Evolutionary conservation across 1,140 invertebrate species (phyloP), one percentile per base, ranked within the genome.

Genomic region (Euura saliciscinereae): DNA sequence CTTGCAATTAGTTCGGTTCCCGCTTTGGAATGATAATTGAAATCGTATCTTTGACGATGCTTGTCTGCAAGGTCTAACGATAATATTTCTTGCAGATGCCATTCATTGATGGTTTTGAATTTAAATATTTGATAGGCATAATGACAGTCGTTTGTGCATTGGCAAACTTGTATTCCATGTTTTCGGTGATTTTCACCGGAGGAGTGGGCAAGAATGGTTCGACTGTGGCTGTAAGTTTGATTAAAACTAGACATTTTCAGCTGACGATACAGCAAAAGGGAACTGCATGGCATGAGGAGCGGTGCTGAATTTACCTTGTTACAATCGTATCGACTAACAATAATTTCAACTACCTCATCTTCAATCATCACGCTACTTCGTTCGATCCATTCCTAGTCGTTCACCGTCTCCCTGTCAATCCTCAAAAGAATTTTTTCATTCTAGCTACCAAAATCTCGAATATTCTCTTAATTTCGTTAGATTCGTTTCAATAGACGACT

Each of bases 201-300:
- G 98, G 98, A 87, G 93, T 96, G 79, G 98, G 98, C 81, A 98
- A 97, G 91, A 99, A 99, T 89, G 97, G 97, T 87, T 95, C 94
- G 78, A 94, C 94, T 80, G 93, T 95, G 85, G 94, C 94, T 88
- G 93, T 95, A 94, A 95, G 94, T 92, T 83, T 77, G 66, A 81
- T 80, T 28, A 28, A 28, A 28, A 82, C 80, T 76, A 82, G 81
- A 79, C 79, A 69, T 72, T 77, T 73, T 79, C 43, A 70, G 77
- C 83, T 83, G 80, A 77, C 83, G 70, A 81, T 82, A 76, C 76
- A 73, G 75, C 69, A 82, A 81, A 72, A 78, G 81, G 82, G 83
- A 81, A 72, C 80, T 79, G 86, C 86, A 87, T 87, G 86, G 84
- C 85, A 86, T 87, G 84, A 84, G 82, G 84, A 83, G 81, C 79